Evolutionary conservation across 2,113 vertebrate species (phyloP), one percentile per base, ranked within the genome.

Genomic region (Chionomys nivalis): DNA sequence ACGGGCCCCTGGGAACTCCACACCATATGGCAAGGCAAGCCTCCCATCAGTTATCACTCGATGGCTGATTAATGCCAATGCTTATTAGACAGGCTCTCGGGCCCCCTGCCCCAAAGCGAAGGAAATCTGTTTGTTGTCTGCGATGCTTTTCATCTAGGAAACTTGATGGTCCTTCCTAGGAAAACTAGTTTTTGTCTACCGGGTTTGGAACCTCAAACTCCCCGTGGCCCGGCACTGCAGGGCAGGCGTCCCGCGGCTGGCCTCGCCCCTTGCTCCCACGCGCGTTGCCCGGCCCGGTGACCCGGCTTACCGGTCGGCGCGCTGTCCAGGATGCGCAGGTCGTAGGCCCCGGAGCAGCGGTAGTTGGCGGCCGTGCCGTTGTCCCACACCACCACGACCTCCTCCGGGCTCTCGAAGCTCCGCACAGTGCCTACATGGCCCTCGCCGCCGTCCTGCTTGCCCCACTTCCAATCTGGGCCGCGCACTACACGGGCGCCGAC

Each of bases 381-480:
- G 98, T 99, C 99, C 99, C 99, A 99, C 93, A 99, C 99, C 87
- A 99, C 99, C 12, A 99, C 99, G 98, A 99, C 99, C 97, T 99
- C 99, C 98, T 99, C 99, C 0, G 99, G 99, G 98, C 99, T 99
- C 98, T 99, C 99, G 98, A 99, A 99, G 98, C 99, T 99, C 98
- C 99, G 99, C 31, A 99, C 99, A 31, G 99, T 99, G 98, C 99
- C 99, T 92, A 99, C 99, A 97, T 99, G 99, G 91, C 99, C 99
- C 98, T 99, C 99, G 98, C 99, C 99, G 31, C 99, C 99, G 96
- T 99, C 99, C 99, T 99, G 99, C 97, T 99, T 99, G 24, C 99
- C 99, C 99, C 99, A 99, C 97, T 99, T 99, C 99, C 99, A 99
- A 98, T 99, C 99, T 3, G 99, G 99, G 98, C 99, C 99, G 63